phyloP scores from a whole-genome alignment of 2,113 vertebrate genomes.

The Rousettus leschenaultii region DNA sequence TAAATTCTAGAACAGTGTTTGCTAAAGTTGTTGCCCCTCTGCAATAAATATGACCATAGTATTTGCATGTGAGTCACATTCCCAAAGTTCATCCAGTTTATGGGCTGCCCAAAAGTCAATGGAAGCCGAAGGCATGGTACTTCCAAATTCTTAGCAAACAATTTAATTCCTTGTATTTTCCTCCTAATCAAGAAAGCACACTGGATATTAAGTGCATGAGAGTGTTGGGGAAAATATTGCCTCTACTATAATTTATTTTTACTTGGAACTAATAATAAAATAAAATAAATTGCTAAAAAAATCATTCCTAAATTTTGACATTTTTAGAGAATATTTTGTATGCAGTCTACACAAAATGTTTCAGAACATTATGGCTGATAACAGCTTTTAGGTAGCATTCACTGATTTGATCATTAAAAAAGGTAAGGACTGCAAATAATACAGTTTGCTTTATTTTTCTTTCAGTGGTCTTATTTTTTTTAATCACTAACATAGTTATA shows the following conservation, averaged over 20 bases:
- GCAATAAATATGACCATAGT: not conserved
- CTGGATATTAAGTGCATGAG: not conserved
- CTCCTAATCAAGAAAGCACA: not conserved
- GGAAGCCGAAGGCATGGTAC: rapidly evolving
- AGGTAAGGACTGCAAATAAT: not conserved
- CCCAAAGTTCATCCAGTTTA: not conserved
- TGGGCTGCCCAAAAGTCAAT: not conserved
- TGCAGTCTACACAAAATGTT: not conserved
- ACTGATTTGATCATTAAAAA: not conserved
- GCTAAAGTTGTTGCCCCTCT: not conserved
- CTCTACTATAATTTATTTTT: not conserved
- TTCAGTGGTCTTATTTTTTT: not conserved
- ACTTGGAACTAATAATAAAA: not conserved
- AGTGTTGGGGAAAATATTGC: not conserved
- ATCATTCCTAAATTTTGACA: not conserved
- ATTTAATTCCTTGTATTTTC: not conserved
- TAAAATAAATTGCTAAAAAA: not conserved
- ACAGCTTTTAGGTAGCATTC: not conserved
- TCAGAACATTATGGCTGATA: not conserved
- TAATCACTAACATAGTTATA: not conserved
- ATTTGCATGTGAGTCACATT: not conserved
- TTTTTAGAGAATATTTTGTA: slow-evolving; percentile 19
- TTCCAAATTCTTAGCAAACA: not conserved
- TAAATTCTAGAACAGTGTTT: not conserved
- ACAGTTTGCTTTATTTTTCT: slow-evolving; percentile 14